Evolutionary conservation across 2,113 vertebrate species (phyloP), one percentile per base, ranked within the genome.

Genomic region (Bujurquina vittata): DNA sequence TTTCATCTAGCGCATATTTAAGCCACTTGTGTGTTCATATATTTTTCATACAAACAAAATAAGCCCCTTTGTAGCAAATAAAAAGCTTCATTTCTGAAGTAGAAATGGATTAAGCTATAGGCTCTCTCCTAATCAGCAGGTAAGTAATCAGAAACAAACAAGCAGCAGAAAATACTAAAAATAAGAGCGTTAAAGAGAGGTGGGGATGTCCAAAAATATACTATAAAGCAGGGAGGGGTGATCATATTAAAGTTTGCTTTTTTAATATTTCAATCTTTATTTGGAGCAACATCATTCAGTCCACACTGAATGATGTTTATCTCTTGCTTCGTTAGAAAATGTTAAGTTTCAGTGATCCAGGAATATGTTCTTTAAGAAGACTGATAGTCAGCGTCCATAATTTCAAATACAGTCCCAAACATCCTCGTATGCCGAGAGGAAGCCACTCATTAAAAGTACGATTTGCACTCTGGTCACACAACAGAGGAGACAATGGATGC

Each of bases 401-500:
- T 88, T 85, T 81, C 49, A 12, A 83, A 88, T n/a, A 29, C 76
- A 59, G 49, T 12, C 79, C 63, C 78, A 81, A 74, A 88, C 76
- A 81, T 76, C 22, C 56, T 72, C 37, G 49, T 77, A 60, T 79
- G 77, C 62, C 81, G 77, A 84, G 58, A 77, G 69, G 54, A 80
- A 82, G 40, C 77, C 31, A 74, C 80, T 94, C 89, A 91, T 94
- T 94, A 91, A 91, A 92, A 92, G 74, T 82, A 80, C 57, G 31
- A 92, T 93, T 78, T 89, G 89, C 79, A 87, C 87, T 86, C 85
- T 15, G 75, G 84, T 91, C 91, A 93, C 92, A 91, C 80, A 73
- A 79, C 2, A 35, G 61, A 35, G 85, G 60, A 87, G 88, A 91
- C 87, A 83, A 84, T 75, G 31, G 74, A 83, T 79, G 81, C 61